Evolutionary conservation across 2,797 vertebrate species (phyloP).

Genomic region (Streptopelia turtur): DNA sequence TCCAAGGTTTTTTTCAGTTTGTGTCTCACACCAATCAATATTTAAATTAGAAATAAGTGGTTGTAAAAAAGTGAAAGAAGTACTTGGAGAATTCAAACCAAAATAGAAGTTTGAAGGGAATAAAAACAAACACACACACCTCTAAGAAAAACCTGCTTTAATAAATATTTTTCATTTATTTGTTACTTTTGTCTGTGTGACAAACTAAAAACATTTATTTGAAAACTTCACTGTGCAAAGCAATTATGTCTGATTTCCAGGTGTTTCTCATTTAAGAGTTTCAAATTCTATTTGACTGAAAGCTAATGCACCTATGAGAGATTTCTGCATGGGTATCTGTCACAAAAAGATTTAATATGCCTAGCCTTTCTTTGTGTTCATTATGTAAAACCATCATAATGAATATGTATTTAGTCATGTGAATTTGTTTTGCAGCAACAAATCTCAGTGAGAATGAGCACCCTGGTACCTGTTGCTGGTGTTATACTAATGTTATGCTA

Average conservation of each 20-base stretch:
- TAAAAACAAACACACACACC: not conserved
- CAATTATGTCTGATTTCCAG: not conserved
- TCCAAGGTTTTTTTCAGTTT: not conserved
- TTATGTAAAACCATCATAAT: not conserved
- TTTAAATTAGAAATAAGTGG: not conserved
- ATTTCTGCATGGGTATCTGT: not conserved
- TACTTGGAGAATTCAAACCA: not conserved
- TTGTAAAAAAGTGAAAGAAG: not conserved
- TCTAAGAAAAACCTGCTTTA: not conserved
- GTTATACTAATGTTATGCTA: not conserved
- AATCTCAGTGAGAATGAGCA: not conserved
- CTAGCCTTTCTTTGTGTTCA: not conserved
- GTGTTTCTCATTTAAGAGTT: not conserved
- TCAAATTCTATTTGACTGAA: not conserved
- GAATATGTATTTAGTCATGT: not conserved
- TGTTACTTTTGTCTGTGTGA: not conserved
- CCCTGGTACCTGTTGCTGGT: not conserved
- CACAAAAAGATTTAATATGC: not conserved
- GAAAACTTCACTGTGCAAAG: not conserved
- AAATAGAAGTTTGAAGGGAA: not conserved
- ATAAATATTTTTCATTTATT: not conserved
- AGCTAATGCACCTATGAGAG: not conserved
- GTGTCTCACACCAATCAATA: not conserved
- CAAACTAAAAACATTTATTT: not conserved
- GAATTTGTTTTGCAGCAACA: not conserved